Percentiles rank a stretch among this genome's conserved stretches.
These are phyloP conservation scores for Echinometra lucunter DNA, from an alignment of 53 echinoderm and acorn worm species.

Conservation along the genomic window DNA sequence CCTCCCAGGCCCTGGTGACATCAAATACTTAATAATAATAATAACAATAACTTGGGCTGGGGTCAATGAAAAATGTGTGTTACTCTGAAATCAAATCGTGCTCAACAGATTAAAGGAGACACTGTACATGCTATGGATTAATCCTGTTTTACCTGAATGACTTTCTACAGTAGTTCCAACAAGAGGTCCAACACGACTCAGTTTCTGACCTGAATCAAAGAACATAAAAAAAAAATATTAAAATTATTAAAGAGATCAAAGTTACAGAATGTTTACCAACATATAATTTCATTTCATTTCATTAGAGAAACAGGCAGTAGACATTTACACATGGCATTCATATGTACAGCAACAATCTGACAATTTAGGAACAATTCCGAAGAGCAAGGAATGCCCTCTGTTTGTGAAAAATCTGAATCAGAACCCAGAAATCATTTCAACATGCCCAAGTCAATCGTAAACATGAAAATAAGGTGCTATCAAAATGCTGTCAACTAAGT, in stretches of 20 bases:
- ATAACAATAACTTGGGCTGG: no score
- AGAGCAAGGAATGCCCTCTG: background rate
- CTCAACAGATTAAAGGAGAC: no score
- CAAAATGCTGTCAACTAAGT: no score
- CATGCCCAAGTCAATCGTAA: no score
- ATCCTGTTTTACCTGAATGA: constrained; percentile 75
- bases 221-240: background rate
- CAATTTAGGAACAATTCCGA: background rate
- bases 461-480: no score
- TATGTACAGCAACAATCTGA: background rate
- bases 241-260: background rate
- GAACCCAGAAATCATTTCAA: no score
- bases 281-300: background rate
- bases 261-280: background rate
- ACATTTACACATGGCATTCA: background rate
- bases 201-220: constrained; percentile 73
- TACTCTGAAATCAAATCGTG: no score
- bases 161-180: constrained; percentile 77
- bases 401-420: no score
- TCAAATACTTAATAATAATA: no score
- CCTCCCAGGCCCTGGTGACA: no score
- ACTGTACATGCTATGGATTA: background rate
- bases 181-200: constrained; percentile 82
- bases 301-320: background rate
- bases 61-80: no score